Percentiles rank a stretch among this genome's conserved stretches.
Conservation (phyloP, 2,888 invertebrate genomes). For the Drosophila testacea region DNA sequence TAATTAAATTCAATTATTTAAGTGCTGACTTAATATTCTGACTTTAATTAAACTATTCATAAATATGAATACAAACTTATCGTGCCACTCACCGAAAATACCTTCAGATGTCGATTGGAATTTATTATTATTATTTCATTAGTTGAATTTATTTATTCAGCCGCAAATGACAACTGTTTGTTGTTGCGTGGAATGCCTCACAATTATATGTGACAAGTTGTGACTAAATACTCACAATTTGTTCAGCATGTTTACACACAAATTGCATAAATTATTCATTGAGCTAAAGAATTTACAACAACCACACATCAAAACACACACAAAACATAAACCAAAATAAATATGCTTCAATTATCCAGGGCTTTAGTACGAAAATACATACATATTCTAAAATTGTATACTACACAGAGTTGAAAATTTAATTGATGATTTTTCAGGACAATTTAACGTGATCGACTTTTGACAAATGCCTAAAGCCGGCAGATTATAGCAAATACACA, state of each 20-base stretch:
- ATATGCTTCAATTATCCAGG: conserved; percentile 51
- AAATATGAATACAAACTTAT: conserved; percentile 3
- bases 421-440: conserved; percentile 55
- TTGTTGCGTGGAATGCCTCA: conserved; percentile 28
- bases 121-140: conserved; percentile 62
- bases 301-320: conserved; percentile 10
- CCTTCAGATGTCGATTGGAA: conserved; percentile 16
- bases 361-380: conserved; percentile 18
- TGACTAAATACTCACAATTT: conserved; percentile 57
- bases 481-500: conserved; percentile 22
- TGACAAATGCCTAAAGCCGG: conserved; percentile 34
- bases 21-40: background rate
- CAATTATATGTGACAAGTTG: conserved; percentile 60
- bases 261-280: conserved; percentile 56
- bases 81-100: background rate
- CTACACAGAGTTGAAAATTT: conserved; percentile 33
- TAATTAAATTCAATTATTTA: background rate
- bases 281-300: conserved; percentile 17
- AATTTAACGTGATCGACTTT: conserved; percentile 42
- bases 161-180: conserved; percentile 58
- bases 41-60: background rate
- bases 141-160: conserved; percentile 58
- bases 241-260: conserved; percentile 36
- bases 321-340: conserved; percentile 49
- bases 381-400: conserved; percentile 10